Evolutionary conservation across 1,140 invertebrate species (phyloP).

Genomic region (Drosophila nebulosa): DNA sequence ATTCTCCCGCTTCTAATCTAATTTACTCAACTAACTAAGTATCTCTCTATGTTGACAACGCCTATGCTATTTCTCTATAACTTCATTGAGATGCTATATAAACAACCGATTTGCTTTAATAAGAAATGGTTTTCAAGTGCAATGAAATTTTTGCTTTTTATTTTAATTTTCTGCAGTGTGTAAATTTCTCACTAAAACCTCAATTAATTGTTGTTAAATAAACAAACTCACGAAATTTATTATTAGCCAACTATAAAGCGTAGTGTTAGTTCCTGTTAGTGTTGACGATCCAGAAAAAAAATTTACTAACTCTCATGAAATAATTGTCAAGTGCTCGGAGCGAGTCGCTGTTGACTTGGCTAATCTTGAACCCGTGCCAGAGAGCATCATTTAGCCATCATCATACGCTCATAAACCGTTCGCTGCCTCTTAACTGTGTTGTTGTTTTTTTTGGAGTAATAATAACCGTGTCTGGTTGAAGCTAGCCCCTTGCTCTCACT

Average conservation of each 20-base stretch:
- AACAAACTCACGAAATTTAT: not conserved
- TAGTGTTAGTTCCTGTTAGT: not conserved
- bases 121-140: too few relatives aligned
- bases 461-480: conserved; percentile 36
- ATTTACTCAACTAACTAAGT: too few relatives aligned
- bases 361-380: conserved; percentile 10
- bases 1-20: too few relatives aligned
- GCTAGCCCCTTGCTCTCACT: not conserved
- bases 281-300: not conserved
- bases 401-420: conserved; percentile 23
- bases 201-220: not conserved
- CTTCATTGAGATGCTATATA: too few relatives aligned
- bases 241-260: not conserved
- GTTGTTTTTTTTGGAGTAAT: conserved; percentile 14
- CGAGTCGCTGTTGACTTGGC: conserved; percentile 26
- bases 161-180: too few relatives aligned
- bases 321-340: not conserved
- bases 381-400: not conserved
- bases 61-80: too few relatives aligned
- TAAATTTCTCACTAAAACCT: not conserved
- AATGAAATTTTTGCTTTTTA: too few relatives aligned
- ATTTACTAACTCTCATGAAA: conserved; percentile 25
- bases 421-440: conserved; percentile 7
- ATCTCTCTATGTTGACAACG: too few relatives aligned
- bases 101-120: too few relatives aligned